Evolutionary conservation across 2,888 invertebrate genomes (phyloP), one percentile per base, ranked within the genome.

Genomic region (Spicauda simplicius): DNA sequence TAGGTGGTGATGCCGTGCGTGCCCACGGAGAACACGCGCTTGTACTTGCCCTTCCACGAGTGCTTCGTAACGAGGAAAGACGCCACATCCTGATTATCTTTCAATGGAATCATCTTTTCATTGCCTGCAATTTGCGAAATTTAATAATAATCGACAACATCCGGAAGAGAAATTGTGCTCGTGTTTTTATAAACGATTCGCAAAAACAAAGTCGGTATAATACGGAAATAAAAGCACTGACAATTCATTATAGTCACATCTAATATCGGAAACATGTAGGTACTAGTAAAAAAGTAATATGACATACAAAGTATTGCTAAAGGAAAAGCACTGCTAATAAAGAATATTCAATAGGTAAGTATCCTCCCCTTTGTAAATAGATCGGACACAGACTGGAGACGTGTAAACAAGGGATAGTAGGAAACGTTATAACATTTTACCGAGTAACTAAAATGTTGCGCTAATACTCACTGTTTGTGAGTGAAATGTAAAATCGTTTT

Each of bases 41-140:
- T 99, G 92, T 99, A 99, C 97, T 98, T 99, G 86, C 99, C 99
- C 90, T 98, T 99, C 99, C 99, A 99, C 30, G 97, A 98, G 88
- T 99, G 98, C 93, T 99, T 99, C 45, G 97, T 98, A 83, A 99
- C 98, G 83, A 98, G 96, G 93, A 98, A 99, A 85, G 99, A 99
- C 75, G 98, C 97, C 85, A 99, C 95, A 95, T 99, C 99, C 83
- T 97, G 96, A 94, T 99, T 99, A 91, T 98, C 98, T 93, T 97
- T 97, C 85, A 97, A 93, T 76, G 96, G 96, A 94, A 95, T 96
- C 96, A 96, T 96, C 88, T 94, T 96, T 84, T 88, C 95, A 95
- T 94, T 77, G 90, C 94, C 93, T 91, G 83, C 58, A 77, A 67
- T 61, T 48, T 50, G 20, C 19, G 7, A 60, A 61, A 37, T 33